Base-by-base conservation (phyloP, 2,113 vertebrate species). In the Zapus hudsonius region DNA sequence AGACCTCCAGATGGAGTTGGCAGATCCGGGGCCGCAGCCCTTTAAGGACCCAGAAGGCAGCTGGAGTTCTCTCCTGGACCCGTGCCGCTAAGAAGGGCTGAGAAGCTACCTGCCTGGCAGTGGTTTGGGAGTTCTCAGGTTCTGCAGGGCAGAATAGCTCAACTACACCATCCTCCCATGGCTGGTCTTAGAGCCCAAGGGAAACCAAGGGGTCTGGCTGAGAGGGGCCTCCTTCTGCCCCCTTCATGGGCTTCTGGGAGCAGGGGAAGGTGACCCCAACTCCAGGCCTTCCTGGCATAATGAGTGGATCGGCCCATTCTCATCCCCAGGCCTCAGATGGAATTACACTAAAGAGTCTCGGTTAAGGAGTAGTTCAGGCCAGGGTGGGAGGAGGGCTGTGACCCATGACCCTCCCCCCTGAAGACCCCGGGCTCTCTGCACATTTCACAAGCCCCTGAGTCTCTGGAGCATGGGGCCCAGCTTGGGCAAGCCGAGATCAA, bases 31-130 rank as follows among this genome's bases (percentile, higher is more conserved):
- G 17, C 15, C 31, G 27, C 80, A 87, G 64, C 16, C 2, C 0
- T 63, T 80, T 3, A 59, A 76, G 55, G 81, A 22, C 91, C n/a
- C 0, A 2, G 84, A 55, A 79, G 69, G 67, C 7, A 2, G 52
- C 3, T 0, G 13, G 23, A 22, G 10, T 36, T 84, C 82, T 40
- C 82, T 1, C 0, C 15, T 69, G 38, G 81, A 33, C 61, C 69
- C 94, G 73, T 95, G 97, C 98, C 97, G 98, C 98, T 98, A 96
- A 88, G 0, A 84, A 89, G 87, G 80, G 1, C 92, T 40, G 73
- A 1, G 73, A 96, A 63, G 66, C 16, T 69, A 87, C 84, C 87
- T 33, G 80, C 11, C 8, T 78, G 40, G n/a, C 0, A 1, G 74
- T 7, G 64, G 23, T 64, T 64, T 47, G 22, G 61, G 85, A 36